Conservation (phyloP, 2,113 vertebrate genomes). For the Festucalex cinctus region DNA sequence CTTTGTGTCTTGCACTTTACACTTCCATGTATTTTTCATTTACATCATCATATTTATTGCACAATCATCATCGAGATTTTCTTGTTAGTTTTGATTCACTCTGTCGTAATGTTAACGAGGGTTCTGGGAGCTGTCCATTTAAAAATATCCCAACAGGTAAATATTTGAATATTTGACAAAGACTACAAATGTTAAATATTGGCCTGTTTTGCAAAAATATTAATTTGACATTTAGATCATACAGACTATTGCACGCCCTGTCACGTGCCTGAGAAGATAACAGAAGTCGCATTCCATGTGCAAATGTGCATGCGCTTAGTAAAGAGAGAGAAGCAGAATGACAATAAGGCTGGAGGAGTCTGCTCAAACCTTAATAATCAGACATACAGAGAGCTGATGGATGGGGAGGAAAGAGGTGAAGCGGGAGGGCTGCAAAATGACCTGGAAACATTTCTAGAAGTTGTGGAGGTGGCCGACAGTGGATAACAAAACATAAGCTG, state of each 20-base stretch:
- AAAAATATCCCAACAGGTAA: background rate
- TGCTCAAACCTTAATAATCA: background rate
- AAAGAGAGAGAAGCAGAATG: background rate
- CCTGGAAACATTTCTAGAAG: constrained; percentile 41
- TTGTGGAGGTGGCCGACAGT: constrained; percentile 41
- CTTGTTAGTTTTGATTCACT: background rate
- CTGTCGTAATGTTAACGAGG: background rate
- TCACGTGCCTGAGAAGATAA: background rate
- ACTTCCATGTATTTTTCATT: background rate
- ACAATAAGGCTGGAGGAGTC: background rate
- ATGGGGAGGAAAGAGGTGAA: constrained; percentile 1
- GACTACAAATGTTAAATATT: too few species aligned
- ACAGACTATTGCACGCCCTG: background rate
- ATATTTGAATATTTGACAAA: too few species aligned
- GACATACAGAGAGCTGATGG: background rate
- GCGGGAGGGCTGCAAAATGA: constrained; percentile 43
- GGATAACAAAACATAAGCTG: constrained; percentile 52
- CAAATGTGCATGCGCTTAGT: background rate
- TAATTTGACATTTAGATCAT: background rate
- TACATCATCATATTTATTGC: background rate
- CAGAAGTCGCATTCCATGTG: background rate
- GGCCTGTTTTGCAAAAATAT: background rate
- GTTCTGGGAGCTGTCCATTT: background rate
- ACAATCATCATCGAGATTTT: background rate
- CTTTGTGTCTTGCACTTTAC: background rate